phyloP scores from a whole-genome alignment of 1,140 invertebrate genomes.

The Lordiphosa stackelbergi region DNA sequence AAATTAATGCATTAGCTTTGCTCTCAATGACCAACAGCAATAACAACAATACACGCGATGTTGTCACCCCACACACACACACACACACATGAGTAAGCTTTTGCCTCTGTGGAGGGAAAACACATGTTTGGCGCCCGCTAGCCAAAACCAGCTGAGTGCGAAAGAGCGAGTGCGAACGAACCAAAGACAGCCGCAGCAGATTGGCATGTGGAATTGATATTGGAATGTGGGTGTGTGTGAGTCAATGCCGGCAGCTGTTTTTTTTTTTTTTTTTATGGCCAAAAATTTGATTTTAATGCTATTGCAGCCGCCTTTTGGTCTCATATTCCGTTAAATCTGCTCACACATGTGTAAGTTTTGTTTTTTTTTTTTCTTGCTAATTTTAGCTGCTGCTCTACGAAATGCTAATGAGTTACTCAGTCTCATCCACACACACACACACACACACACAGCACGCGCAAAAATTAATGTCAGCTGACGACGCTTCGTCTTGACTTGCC shows the following conservation, averaged over 20 bases:
- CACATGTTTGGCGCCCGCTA: conserved; percentile 67
- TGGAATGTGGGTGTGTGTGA: conserved; percentile 9
- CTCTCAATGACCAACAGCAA: not conserved
- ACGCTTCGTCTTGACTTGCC: conserved; percentile 19
- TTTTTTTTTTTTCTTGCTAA: conserved; percentile 37
- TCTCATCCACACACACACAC: conserved; percentile 10
- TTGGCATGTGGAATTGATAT: conserved; percentile 5
- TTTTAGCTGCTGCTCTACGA: conserved; percentile 52
- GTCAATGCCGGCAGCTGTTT: conserved; percentile 23
- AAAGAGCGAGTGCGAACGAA: conserved; percentile 61
- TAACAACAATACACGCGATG: conserved; percentile 3
- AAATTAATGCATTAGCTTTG: conserved; percentile 14
- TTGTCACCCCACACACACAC: conserved; percentile 5
- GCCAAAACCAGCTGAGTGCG: conserved; percentile 57
- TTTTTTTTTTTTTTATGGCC: conserved; percentile 26
- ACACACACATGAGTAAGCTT: conserved; percentile 2
- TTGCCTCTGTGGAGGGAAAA: conserved; percentile 31
- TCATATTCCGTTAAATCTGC: conserved; percentile 54
- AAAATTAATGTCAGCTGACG: conserved; percentile 63
- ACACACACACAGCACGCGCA: conserved; percentile 17
- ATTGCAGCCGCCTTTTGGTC: conserved; percentile 44
- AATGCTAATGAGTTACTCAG: conserved; percentile 40
- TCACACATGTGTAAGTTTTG: not conserved
- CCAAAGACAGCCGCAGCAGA: conserved; percentile 13
- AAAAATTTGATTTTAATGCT: conserved; percentile 18